phyloP scores from a whole-genome alignment of 1,140 invertebrate species.

The Procambarus virginalis region DNA sequence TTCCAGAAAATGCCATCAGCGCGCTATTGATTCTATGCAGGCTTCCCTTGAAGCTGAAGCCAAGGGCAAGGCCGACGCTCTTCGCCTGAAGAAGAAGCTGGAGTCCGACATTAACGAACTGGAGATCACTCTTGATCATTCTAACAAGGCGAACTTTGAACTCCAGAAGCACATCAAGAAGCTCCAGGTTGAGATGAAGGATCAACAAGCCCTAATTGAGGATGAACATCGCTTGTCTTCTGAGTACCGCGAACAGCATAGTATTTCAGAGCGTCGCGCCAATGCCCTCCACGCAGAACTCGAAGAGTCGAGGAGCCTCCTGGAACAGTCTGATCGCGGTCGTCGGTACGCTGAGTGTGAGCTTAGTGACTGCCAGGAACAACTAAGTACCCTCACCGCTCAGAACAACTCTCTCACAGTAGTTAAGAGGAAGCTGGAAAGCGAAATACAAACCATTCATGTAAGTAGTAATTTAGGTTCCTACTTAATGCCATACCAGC shows the following conservation, averaged over 20 bases:
- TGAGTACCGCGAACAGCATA: slow-evolving; percentile 77
- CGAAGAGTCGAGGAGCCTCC: slow-evolving; percentile 89
- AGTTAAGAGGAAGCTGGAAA: slow-evolving; percentile 98
- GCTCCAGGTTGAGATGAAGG: slow-evolving; percentile 79
- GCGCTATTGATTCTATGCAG: slow-evolving; percentile 78
- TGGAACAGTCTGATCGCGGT: slow-evolving; percentile 94
- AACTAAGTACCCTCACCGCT: slow-evolving; percentile 94
- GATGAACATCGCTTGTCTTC: slow-evolving; percentile 78
- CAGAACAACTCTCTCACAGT: slow-evolving; percentile 79
- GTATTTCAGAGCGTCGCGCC: slow-evolving; percentile 23
- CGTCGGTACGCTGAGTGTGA: slow-evolving; percentile 83
- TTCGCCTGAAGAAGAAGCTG: slow-evolving; percentile 59
- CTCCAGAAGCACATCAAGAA: slow-evolving; percentile 75
- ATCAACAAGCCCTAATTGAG: slow-evolving; percentile 78
- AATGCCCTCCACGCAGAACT: slow-evolving; percentile 19
- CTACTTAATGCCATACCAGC: too few relatives aligned
- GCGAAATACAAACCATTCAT: slow-evolving; percentile 96
- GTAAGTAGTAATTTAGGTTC: slow-evolving; percentile 72
- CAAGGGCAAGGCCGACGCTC: slow-evolving; percentile 76
- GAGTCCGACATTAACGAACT: slow-evolving; percentile 62
- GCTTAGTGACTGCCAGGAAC: slow-evolving; percentile 95
- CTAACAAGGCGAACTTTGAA: slow-evolving; percentile 37
- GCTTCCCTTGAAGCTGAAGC: slow-evolving; percentile 78
- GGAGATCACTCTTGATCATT: slow-evolving; percentile 56
- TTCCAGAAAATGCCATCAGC: slow-evolving; percentile 78